A percentile compares a stretch with the other conserved stretches of the same genome.
phyloP scores from a whole-genome alignment of 2,113 vertebrate species.

The Chloropsis cyanopogon region DNA sequence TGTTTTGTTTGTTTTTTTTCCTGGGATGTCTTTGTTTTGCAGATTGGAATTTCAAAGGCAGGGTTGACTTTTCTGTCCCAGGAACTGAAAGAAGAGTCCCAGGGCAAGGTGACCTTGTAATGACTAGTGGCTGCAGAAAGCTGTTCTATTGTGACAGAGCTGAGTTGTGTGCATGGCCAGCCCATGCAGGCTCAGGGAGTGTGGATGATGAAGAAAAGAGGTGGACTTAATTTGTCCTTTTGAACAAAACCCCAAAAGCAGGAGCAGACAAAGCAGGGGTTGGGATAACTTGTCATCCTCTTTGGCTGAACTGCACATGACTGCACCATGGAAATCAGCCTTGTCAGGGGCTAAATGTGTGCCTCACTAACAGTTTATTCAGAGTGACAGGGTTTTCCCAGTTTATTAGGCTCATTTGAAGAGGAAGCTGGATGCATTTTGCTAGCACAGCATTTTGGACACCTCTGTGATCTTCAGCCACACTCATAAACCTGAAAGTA shows the following conservation, averaged over 20 bases:
- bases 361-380: neutral
- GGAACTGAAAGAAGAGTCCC: neutral
- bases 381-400: slow-evolving; percentile 32
- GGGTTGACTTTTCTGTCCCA: neutral
- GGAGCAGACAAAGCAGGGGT: neutral
- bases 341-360: neutral
- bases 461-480: neutral
- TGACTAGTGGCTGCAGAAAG: neutral
- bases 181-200: rapidly evolving
- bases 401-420: slow-evolving; percentile 27
- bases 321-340: neutral
- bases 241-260: neutral
- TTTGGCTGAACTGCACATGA: neutral
- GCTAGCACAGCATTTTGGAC: neutral
- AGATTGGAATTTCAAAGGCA: neutral
- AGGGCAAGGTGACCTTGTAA: neutral
- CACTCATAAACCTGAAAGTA: neutral
- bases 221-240: neutral
- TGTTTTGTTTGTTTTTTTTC: neutral
- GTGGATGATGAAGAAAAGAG: neutral
- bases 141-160: neutral
- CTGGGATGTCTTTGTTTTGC: neutral
- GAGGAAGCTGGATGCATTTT: slow-evolving; percentile 18
- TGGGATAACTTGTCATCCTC: neutral
- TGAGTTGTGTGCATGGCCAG: neutral